These are phyloP conservation scores for Botrylloides violaceus DNA, from an alignment of 23 tunicate species.

Conservation along the genomic window DNA sequence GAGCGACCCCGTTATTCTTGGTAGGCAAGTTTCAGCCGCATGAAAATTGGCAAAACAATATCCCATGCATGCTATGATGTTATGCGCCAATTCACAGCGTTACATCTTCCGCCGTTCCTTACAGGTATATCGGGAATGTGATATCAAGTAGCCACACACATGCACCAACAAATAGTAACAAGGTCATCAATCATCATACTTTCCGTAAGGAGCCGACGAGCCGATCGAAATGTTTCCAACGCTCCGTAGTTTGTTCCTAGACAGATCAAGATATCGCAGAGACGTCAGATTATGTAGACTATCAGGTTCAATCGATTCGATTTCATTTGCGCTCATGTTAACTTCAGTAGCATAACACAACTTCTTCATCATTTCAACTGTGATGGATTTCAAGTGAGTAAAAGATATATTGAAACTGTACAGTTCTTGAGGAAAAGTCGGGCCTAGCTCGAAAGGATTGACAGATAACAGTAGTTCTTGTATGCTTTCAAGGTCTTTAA, in stretches of 20 bases:
- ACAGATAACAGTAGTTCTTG: not conserved
- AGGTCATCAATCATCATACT: no score
- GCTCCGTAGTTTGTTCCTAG: slow-evolving; percentile 12
- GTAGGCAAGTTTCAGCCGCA: no score
- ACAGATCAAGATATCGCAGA: slow-evolving; percentile 24
- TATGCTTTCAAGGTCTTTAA: not conserved
- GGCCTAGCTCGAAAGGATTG: not conserved
- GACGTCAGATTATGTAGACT: slow-evolving; percentile 2
- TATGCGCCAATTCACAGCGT: no score
- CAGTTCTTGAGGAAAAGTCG: not conserved
- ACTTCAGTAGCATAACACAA: not conserved
- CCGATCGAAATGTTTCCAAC: slow-evolving; percentile 1
- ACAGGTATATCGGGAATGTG: no score
- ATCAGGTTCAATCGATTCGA: slow-evolving; percentile 13
- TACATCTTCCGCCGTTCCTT: no score
- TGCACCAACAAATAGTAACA: no score
- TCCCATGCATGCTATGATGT: no score
- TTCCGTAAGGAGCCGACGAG: no score
- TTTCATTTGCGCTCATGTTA: not conserved
- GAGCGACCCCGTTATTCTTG: no score
- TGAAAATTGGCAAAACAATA: no score
- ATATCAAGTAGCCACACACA: no score
- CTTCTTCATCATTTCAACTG: not conserved
- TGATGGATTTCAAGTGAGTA: not conserved
- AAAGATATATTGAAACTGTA: not conserved